These are phyloP conservation scores for Drosophila monieri DNA, from an alignment of 2,888 invertebrate genomes.

Conservation along the genomic window DNA sequence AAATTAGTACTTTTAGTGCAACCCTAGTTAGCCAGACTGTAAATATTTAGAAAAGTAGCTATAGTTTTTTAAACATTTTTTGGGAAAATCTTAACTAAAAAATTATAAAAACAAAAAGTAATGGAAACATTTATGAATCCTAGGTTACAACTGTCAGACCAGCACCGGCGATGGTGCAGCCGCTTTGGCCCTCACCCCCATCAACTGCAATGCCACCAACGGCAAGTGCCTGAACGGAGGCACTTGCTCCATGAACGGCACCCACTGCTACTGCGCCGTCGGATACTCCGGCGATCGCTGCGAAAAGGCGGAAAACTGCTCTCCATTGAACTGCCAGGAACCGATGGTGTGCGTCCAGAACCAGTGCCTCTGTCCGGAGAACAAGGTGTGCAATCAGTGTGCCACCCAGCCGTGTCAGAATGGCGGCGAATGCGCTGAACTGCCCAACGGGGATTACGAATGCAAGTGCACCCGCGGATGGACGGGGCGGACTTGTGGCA, in stretches of 20 bases:
- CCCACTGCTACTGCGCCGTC: slow-evolving; percentile 82
- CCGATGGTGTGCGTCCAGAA: slow-evolving; percentile 83
- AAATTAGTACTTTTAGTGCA: slow-evolving; percentile 69
- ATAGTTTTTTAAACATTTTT: neutral
- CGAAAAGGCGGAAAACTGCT: slow-evolving; percentile 82
- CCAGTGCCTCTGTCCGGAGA: slow-evolving; percentile 83
- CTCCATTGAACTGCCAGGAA: slow-evolving; percentile 80
- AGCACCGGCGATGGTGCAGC: slow-evolving; percentile 61
- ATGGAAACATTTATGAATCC: neutral
- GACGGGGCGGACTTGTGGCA: slow-evolving; percentile 86
- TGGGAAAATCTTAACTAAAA: slow-evolving; percentile 8
- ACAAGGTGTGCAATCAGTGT: slow-evolving; percentile 85
- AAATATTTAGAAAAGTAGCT: slow-evolving; percentile 51
- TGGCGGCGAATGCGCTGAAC: slow-evolving; percentile 87
- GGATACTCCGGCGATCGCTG: slow-evolving; percentile 83
- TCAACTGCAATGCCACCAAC: slow-evolving; percentile 74
- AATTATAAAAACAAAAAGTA: slow-evolving; percentile 2
- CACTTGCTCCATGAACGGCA: slow-evolving; percentile 82
- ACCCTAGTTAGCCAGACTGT: slow-evolving; percentile 56
- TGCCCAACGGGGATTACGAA: slow-evolving; percentile 85
- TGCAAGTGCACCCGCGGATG: slow-evolving; percentile 87
- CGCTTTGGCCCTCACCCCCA: slow-evolving; percentile 60
- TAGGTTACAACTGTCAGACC: slow-evolving; percentile 83
- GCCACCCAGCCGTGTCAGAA: slow-evolving; percentile 87
- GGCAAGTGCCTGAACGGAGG: slow-evolving; percentile 83